These are phyloP conservation scores for Hirundichthys speculiger DNA, from an alignment of 2,113 vertebrate species.

Conservation along the genomic window DNA sequence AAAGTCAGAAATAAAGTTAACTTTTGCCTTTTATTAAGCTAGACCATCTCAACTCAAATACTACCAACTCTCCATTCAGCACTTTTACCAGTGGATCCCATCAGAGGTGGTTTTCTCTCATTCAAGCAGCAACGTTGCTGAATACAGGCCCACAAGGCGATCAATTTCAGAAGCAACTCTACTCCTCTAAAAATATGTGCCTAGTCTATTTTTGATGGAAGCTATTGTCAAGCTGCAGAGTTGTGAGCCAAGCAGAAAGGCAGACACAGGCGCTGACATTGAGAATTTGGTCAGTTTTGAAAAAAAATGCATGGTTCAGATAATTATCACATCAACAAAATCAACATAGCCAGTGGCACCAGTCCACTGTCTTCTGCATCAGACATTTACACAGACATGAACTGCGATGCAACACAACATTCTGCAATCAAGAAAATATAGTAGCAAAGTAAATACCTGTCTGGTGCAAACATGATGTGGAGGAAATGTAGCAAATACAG, in stretches of 20 bases:
- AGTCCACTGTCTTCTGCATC: too few species aligned
- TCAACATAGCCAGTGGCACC: too few species aligned
- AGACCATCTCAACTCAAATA: background rate
- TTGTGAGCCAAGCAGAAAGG: background rate
- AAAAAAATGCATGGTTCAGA: too few species aligned
- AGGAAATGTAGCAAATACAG: too few species aligned
- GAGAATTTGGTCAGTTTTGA: too few species aligned
- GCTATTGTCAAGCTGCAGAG: background rate
- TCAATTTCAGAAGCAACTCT: background rate
- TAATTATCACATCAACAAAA: too few species aligned
- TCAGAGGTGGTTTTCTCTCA: slow-evolving; percentile 7
- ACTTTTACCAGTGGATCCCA: slow-evolving; percentile 1
- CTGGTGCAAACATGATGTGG: too few species aligned
- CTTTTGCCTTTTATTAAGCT: background rate
- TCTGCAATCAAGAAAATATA: too few species aligned
- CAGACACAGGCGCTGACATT: too few species aligned
- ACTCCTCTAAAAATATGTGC: background rate
- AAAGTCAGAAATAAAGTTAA: slow-evolving; percentile 1
- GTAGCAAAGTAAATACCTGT: too few species aligned
- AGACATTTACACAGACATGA: too few species aligned
- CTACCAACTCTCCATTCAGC: background rate
- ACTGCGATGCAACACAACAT: too few species aligned
- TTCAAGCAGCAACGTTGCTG: background rate
- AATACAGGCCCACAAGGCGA: background rate
- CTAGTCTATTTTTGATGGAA: background rate